Base-by-base conservation (phyloP, 2,888 invertebrate species). In the Callinectes sapidus region DNA sequence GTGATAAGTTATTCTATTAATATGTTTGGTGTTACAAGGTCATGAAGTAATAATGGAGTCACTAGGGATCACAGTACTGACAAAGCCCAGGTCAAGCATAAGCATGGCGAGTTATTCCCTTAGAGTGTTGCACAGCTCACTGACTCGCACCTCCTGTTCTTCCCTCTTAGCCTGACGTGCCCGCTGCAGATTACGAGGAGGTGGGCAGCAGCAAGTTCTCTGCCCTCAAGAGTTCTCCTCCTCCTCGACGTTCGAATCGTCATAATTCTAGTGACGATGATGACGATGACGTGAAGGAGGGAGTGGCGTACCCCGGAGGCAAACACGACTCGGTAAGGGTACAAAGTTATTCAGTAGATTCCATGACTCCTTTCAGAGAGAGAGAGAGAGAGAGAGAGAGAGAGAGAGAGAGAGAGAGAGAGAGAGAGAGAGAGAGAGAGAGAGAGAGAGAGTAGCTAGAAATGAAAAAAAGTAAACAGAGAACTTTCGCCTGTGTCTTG, bases 341-440 rank as follows among this genome's bases (percentile, higher is more conserved):
- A 3, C n/a, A 71, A 71, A 23, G n/a, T 18, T 6, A 10, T 61
- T 16, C 2, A 18, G 5, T 61, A 1, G 61, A 16, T 1, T 16
- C 1, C 18, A 23, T 18, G 2, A 23, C 61, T 61, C 18, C 61
- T 18, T 61, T 61, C 23, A 32, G 85, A 32, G 85, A 32, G 85
- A 32, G 85, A 32, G 85, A 32, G 85, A 32, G 85, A 32, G 85
- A 32, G 85, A 32, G 85, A 32, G 85, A 32, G 85, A 32, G 85
- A 32, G 85, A 32, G 85, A 85, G 85, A 85, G 85, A 85, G 85
- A 88, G 88, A 88, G 88, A 88, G 88, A 88, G 88, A 88, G 55
- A 88, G 88, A 88, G 88, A 88, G 88, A 88, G 55, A 88, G 88
- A 88, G 88, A 88, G 88, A 88, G 54, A 88, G 88, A 88, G 54